A percentile compares a stretch with the other conserved stretches of the same genome.
Evolutionary conservation across 1,140 invertebrate genomes (phyloP).

Genomic region (Plectrocnemia conspersa): DNA sequence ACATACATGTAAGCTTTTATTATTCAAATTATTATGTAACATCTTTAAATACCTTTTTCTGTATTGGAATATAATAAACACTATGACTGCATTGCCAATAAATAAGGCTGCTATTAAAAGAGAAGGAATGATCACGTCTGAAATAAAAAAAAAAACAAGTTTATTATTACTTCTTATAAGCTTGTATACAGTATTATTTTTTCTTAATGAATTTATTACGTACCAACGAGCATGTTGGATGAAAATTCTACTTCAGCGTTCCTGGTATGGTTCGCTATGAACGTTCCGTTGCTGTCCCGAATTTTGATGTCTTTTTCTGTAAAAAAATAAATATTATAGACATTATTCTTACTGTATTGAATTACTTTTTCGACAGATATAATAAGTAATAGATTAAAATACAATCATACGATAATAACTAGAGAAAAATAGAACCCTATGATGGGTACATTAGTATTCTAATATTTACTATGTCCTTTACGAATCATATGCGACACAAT

Average conservation of each 20-base stretch:
- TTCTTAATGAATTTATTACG: conserved; percentile 12
- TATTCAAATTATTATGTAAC: conserved; percentile 11
- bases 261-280: conserved; percentile 26
- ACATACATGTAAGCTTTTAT: not conserved
- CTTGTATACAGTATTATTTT: conserved; percentile 27
- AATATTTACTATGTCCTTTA: no score
- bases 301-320: conserved; percentile 31
- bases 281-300: conserved; percentile 31
- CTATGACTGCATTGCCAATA: conserved; percentile 60
- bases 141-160: conserved; percentile 39
- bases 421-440: no score
- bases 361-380: no score
- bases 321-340: conserved; percentile 15
- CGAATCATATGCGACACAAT: no score
- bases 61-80: conserved; percentile 64
- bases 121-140: conserved; percentile 60
- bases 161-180: conserved; percentile 42
- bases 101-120: conserved; percentile 60
- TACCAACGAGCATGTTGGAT: conserved; percentile 26
- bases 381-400: no score
- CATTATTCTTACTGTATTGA: no score
- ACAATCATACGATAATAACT: no score
- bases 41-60: conserved; percentile 54
- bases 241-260: conserved; percentile 5
- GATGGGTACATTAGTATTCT: no score